Conservation (phyloP, 2,888 invertebrate genomes). For the Taphrorychus bicolor region DNA sequence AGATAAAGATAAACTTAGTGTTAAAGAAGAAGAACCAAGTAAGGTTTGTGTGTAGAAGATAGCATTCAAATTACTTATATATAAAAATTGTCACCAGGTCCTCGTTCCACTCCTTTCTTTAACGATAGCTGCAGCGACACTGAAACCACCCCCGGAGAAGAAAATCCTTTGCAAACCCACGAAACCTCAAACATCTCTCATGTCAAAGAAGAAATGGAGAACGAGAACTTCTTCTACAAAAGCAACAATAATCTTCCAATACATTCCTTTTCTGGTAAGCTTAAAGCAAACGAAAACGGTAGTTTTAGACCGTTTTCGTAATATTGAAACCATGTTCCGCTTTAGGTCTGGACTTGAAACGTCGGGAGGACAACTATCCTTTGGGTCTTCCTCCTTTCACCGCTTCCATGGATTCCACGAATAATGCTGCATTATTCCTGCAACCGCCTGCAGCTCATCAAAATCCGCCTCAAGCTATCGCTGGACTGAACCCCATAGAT, state of each 20-base stretch:
- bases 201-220: slow-evolving; percentile 60
- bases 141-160: slow-evolving; percentile 56
- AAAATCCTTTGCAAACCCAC: slow-evolving; percentile 48
- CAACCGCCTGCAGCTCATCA: slow-evolving; percentile 57
- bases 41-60: slow-evolving; percentile 49
- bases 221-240: slow-evolving; percentile 53
- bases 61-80: slow-evolving; percentile 29
- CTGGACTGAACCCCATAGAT: slow-evolving; percentile 68
- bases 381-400: slow-evolving; percentile 51
- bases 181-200: slow-evolving; percentile 55
- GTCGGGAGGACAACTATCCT: slow-evolving; percentile 52
- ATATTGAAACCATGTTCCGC: no score
- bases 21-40: slow-evolving; percentile 68
- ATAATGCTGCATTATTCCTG: slow-evolving; percentile 49
- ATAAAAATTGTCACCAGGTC: no score
- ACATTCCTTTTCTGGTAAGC: slow-evolving; percentile 50
- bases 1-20: slow-evolving; percentile 64
- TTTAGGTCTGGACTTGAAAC: slow-evolving; percentile 49
- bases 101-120: slow-evolving; percentile 59
- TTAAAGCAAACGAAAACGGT: no score
- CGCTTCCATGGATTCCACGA: slow-evolving; percentile 49
- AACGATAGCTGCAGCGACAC: slow-evolving; percentile 64
- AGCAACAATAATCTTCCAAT: slow-evolving; percentile 49
- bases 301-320: no score
- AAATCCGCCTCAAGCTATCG: slow-evolving; percentile 53